Evolutionary conservation across 1,140 invertebrate genomes (phyloP), one percentile per base, ranked within the genome.

Genomic region (Anastatus disparis): DNA sequence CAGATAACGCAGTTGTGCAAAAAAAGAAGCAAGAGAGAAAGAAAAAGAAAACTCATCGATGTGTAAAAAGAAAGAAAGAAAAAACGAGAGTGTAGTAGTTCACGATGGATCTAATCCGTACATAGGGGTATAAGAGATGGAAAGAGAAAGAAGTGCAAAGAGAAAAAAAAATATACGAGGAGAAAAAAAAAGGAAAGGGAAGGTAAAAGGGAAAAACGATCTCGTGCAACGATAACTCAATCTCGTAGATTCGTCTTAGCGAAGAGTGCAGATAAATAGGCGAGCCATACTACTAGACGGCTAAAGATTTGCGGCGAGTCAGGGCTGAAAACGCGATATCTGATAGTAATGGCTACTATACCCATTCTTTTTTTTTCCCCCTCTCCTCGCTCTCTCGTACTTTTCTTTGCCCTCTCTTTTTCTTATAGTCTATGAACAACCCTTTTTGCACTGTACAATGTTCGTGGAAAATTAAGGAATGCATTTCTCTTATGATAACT

Each of bases 71-170:
- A 15, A 7, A 29, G 42, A 27, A 26, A 29, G 9, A 46, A n/a
- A 62, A 13, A 29, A 26, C 46, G 42, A 46, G 42, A 38, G 22
- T 9, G 50, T 15, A n/a, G 40, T 20, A n/a, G 17, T 1, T 20
- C 20, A 29, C 53, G 42, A 46, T 55, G 22, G 59, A 70, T 62
- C 48, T 55, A 61, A 59, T 68, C 82, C 82, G 75, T 81, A 79
- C 83, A 74, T 81, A 78, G 78, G 79, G n/a, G n/a, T n/a, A n/a
- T n/a, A n/a, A n/a, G n/a, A n/a, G 82, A 79, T 78, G 79, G 73
- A 70, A 74, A 35, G 61, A 72, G 72, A 72, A n/a, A n/a, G n/a
- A n/a, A n/a, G n/a, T n/a, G n/a, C n/a, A n/a, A n/a, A n/a, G n/a
- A n/a, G n/a, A n/a, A n/a, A n/a, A n/a, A n/a, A n/a, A n/a, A n/a